Evolutionary conservation across 2,113 vertebrate species (phyloP).

Genomic region (Acrocephalus kingi): DNA sequence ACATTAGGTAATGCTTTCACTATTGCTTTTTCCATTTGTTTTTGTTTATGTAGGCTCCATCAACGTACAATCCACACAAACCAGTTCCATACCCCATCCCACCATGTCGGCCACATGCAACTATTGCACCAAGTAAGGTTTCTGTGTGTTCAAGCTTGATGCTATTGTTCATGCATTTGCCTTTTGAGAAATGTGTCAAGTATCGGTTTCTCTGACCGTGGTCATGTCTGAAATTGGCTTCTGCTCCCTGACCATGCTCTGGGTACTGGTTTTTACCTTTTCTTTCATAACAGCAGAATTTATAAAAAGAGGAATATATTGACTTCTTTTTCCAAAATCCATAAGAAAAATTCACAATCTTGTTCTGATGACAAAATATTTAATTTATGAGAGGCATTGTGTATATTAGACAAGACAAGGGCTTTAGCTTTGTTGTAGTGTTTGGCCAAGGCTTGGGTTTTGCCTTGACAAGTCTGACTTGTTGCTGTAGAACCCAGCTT

Average conservation of each 20-base stretch:
- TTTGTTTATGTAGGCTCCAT: slow-evolving; percentile 82
- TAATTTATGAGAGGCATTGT: neutral
- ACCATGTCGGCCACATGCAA: slow-evolving; percentile 93
- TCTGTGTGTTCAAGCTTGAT: neutral
- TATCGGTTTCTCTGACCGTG: neutral
- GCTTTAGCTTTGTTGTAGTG: neutral
- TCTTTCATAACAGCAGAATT: neutral
- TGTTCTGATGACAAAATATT: neutral
- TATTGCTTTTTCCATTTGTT: slow-evolving; percentile 16
- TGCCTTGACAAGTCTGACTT: neutral
- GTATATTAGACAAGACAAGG: neutral
- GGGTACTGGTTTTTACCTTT: neutral
- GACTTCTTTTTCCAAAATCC: neutral
- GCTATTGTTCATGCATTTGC: neutral
- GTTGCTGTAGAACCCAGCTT: neutral
- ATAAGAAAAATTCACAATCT: neutral
- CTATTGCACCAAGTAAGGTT: slow-evolving; percentile 96
- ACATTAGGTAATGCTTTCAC: neutral
- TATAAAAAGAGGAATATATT: neutral
- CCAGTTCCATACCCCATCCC: slow-evolving; percentile 98
- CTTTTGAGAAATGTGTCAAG: neutral
- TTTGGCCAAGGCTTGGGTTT: neutral
- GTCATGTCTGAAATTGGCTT: neutral
- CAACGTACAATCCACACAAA: slow-evolving; percentile 94
- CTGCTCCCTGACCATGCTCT: neutral